These are phyloP conservation scores for Nymphalis polychloros DNA, from an alignment of 2,888 invertebrate genomes.

Conservation along the genomic window DNA sequence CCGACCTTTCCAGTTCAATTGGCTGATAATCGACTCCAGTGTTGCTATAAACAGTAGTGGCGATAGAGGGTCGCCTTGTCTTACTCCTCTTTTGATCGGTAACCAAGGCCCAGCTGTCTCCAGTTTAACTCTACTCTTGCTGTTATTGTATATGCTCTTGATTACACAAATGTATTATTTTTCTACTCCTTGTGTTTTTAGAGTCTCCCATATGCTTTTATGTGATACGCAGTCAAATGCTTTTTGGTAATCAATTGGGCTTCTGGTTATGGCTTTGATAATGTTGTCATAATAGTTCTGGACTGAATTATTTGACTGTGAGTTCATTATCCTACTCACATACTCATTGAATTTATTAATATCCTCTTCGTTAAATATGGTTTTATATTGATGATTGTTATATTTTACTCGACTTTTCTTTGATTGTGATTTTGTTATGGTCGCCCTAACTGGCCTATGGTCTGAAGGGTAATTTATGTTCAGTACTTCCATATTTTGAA, in stretches of 20 bases:
- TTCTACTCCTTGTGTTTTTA: too few species aligned
- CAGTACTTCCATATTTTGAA: neutral
- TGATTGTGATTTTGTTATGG: neutral
- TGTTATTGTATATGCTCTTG: too few species aligned
- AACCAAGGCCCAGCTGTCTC: slow-evolving; percentile 24
- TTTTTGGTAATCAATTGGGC: too few species aligned
- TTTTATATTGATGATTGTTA: neutral
- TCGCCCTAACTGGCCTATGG: slow-evolving; percentile 26
- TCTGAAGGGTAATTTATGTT: slow-evolving; percentile 10
- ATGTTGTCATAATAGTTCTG: too few species aligned
- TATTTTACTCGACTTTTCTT: neutral
- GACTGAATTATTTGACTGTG: neutral
- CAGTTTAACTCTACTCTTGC: slow-evolving; percentile 31
- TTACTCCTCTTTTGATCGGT: too few species aligned
- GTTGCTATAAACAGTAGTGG: slow-evolving; percentile 30
- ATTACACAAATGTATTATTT: too few species aligned
- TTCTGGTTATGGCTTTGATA: too few species aligned
- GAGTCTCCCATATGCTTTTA: too few species aligned
- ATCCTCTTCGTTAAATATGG: neutral
- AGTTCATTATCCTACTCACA: neutral
- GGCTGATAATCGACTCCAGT: slow-evolving; percentile 16
- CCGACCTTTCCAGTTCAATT: slow-evolving; percentile 19
- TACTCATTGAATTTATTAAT: neutral
- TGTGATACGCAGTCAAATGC: too few species aligned
- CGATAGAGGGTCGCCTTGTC: slow-evolving; percentile 37